phyloP scores from a whole-genome alignment of 2,888 invertebrate genomes.

The Himalopsyche japonica region DNA sequence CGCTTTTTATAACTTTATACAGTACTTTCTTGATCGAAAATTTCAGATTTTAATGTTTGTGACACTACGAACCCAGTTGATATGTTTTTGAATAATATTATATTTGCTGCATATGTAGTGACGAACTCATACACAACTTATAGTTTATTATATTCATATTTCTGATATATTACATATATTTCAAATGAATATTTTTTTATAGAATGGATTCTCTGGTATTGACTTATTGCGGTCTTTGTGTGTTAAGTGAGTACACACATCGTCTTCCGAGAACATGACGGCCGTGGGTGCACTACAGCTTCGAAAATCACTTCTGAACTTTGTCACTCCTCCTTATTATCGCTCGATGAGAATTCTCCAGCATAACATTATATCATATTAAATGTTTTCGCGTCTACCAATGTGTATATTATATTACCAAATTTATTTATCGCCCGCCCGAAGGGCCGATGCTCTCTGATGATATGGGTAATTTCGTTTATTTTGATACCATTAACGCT shows the following conservation, averaged over 20 bases:
- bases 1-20: too few species aligned
- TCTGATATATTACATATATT: too few species aligned
- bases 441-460: not conserved
- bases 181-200: too few species aligned
- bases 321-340: constrained; percentile 12
- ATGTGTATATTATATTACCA: constrained; percentile 8
- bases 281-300: constrained; percentile 11
- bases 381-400: not conserved
- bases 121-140: too few species aligned
- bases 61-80: too few species aligned
- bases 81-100: too few species aligned
- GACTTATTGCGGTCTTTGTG: not conserved
- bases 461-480: not conserved
- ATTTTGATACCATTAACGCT: not conserved
- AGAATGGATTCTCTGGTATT: not conserved
- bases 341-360: not conserved
- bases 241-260: not conserved
- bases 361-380: constrained; percentile 10
- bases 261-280: constrained; percentile 2
- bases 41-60: too few species aligned
- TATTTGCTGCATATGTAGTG: too few species aligned
- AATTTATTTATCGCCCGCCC: not conserved
- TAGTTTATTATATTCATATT: too few species aligned
- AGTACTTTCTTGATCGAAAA: too few species aligned
- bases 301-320: constrained; percentile 13